phyloP scores from a whole-genome alignment of 2,797 vertebrate genomes.

The Cetoscarus ocellatus region DNA sequence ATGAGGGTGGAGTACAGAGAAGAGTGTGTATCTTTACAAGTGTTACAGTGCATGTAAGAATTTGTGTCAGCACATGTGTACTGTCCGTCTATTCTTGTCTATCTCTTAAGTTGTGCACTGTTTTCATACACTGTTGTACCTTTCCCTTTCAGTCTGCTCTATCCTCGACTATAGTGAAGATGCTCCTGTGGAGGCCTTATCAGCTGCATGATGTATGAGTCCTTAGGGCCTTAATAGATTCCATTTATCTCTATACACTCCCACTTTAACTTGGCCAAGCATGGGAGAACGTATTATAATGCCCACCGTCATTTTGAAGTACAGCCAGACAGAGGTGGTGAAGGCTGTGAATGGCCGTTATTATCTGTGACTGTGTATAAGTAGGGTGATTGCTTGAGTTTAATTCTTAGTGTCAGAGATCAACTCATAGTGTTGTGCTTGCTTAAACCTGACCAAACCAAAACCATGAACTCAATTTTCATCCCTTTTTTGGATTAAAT shows the following conservation, averaged over 20 bases:
- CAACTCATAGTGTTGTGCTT: constrained; percentile 10
- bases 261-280: constrained; percentile 79
- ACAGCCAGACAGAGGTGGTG: constrained; percentile 54
- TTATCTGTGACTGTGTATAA: constrained; percentile 16
- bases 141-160: constrained; percentile 43
- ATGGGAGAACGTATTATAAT: constrained; percentile 80
- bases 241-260: constrained; percentile 83
- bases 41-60: constrained; percentile 15
- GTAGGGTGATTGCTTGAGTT: constrained; percentile 47
- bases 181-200: constrained; percentile 76
- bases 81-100: constrained; percentile 46
- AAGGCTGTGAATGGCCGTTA: constrained; percentile 12
- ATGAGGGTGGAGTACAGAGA: constrained; percentile 55
- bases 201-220: constrained; percentile 81
- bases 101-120: constrained; percentile 32
- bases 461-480: constrained; percentile 1
- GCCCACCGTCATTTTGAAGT: constrained; percentile 77
- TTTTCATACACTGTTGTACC: constrained; percentile 37
- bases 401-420: constrained; percentile 31
- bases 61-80: constrained; percentile 37
- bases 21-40: constrained; percentile 31
- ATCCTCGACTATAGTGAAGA: constrained; percentile 65
- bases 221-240: constrained; percentile 82
- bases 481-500: constrained; percentile 13
- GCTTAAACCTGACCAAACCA: constrained; percentile 11